Percentiles rank a stretch among this genome's conserved stretches.
These are phyloP conservation scores for Amniataba percoides DNA, from an alignment of 2,797 vertebrate genomes.

Conservation along the genomic window DNA sequence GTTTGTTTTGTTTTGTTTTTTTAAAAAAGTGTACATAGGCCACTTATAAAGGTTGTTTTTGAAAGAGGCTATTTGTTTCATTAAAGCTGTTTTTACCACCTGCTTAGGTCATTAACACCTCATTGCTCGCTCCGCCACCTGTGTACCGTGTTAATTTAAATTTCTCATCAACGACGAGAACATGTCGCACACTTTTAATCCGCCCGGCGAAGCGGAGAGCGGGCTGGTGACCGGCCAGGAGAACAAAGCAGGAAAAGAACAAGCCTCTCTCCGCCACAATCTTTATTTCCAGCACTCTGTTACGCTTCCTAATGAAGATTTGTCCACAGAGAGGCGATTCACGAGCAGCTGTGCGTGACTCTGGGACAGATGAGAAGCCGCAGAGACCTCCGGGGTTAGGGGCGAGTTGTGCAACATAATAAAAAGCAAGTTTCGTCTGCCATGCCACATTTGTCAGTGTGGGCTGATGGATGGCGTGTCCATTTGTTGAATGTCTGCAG, in stretches of 20 bases:
- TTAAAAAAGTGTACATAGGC: constrained; percentile 57
- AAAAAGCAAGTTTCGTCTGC: constrained; percentile 13
- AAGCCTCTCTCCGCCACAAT: background rate
- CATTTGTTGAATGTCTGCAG: constrained; percentile 52
- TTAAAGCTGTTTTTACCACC: constrained; percentile 65
- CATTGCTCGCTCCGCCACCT: constrained; percentile 44
- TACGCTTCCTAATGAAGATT: constrained; percentile 13
- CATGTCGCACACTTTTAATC: constrained; percentile 15
- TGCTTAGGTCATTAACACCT: constrained; percentile 69
- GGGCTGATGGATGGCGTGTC: constrained; percentile 15
- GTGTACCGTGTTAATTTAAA: constrained; percentile 53
- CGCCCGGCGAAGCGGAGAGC: background rate
- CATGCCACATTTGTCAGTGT: constrained; percentile 1
- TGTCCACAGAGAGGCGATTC: constrained; percentile 15
- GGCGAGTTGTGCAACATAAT: constrained; percentile 44
- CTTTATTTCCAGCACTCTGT: constrained; percentile 19
- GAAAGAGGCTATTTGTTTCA: constrained; percentile 61
- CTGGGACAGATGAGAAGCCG: constrained; percentile 40
- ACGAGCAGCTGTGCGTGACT: constrained; percentile 46
- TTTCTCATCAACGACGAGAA: constrained; percentile 21
- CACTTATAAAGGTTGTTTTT: constrained; percentile 55
- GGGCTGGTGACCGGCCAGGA: background rate
- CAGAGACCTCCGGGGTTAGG: constrained; percentile 38
- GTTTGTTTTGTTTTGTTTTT: constrained; percentile 23
- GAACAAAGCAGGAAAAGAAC: constrained; percentile 20